Base-by-base conservation (phyloP, 1,140 invertebrate species). In the Leguminivora glycinivorella region DNA sequence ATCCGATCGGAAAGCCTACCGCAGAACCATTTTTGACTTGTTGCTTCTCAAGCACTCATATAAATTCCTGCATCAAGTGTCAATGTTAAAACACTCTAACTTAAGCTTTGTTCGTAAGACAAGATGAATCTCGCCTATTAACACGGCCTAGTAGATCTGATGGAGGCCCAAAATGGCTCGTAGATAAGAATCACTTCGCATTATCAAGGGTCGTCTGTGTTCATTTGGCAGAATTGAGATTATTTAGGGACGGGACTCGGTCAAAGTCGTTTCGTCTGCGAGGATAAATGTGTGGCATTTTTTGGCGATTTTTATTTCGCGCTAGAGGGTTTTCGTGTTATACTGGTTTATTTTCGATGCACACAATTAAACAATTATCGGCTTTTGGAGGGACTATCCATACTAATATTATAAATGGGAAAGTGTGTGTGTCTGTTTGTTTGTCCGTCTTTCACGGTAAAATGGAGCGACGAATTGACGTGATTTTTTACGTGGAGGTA, bases 171-270 rank as follows among this genome's bases (percentile, higher is more conserved):
- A 63, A 63, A 29, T 63, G 58, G 58, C 25, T 63, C 58, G 58
- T 63, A 63, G 58, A 63, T 63, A 31, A 63, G 58, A 29, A 63
- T 63, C 58, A 63, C 58, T 63, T 31, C 26, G 58, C 25, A 63
- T 63, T 34, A 63, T 63, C 58, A 63, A 63, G 58, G 58, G 58
- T 63, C 58, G 58, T 63, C 58, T 29, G 26, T 31, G 58, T 63
- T 63, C 58, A 63, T 63, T 63, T 63, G 58, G 58, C 25, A 63
- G 58, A 63, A 63, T 63, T 63, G 58, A 29, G 58, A 63, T 63
- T 63, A 63, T 63, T 63, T 63, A 63, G 58, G 58, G 58, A 63
- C 58, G 26, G n/a, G 47, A 52, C 47, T 7, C 47, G 58, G 58
- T 63, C 58, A 63, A 63, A 19, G 58, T 34, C 7, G n/a, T 31